Conservation (phyloP, 2,888 invertebrate genomes). For the Galeruca laticollis region DNA sequence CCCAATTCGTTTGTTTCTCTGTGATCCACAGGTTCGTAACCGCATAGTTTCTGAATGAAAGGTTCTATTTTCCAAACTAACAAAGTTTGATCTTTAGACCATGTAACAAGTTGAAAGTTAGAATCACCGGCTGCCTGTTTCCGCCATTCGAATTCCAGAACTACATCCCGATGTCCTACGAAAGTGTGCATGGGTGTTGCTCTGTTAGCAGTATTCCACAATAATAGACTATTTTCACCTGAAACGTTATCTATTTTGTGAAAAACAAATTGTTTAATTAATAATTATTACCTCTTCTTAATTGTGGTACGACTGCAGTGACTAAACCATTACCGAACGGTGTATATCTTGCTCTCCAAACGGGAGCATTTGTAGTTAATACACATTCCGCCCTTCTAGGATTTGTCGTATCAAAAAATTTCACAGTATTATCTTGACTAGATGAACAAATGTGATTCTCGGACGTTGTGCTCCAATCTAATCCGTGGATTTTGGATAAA, state of each 20-base stretch:
- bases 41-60: slow-evolving; percentile 84
- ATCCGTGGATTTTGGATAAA: slow-evolving; percentile 88
- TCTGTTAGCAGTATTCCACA: slow-evolving; percentile 82
- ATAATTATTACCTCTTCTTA: slow-evolving; percentile 73
- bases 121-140: slow-evolving; percentile 72
- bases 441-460: slow-evolving; percentile 90
- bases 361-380: slow-evolving; percentile 86
- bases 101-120: slow-evolving; percentile 90
- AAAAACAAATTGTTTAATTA: not conserved
- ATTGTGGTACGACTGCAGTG: slow-evolving; percentile 92
- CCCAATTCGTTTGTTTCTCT: slow-evolving; percentile 45
- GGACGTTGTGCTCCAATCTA: slow-evolving; percentile 92
- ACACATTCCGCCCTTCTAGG: slow-evolving; percentile 87
- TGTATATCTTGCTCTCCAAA: slow-evolving; percentile 85
- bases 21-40: slow-evolving; percentile 73
- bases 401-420: slow-evolving; percentile 92
- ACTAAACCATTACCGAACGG: slow-evolving; percentile 94
- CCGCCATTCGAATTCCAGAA: slow-evolving; percentile 95
- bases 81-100: slow-evolving; percentile 94
- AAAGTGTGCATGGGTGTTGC: slow-evolving; percentile 88
- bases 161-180: slow-evolving; percentile 94
- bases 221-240: slow-evolving; percentile 82
- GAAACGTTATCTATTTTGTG: not conserved
- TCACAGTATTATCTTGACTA: slow-evolving; percentile 95
- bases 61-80: slow-evolving; percentile 92